These are phyloP conservation scores for Drepana arcuata DNA, from an alignment of 1,140 invertebrate species.

Conservation along the genomic window DNA sequence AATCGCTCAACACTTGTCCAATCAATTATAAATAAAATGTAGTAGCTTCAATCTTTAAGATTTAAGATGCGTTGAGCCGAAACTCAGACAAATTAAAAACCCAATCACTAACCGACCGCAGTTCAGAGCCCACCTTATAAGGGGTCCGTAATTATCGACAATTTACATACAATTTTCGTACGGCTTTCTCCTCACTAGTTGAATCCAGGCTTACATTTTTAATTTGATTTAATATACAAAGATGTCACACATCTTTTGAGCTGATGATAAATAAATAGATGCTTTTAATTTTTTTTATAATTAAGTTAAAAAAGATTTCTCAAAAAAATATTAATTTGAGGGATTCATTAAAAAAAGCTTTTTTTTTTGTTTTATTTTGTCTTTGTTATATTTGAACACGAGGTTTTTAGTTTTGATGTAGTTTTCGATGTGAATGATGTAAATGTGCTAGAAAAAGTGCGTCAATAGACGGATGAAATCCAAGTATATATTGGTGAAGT, in stretches of 20 bases:
- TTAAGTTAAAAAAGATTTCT: too few species aligned
- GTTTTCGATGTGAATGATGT: background rate
- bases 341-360: too few species aligned
- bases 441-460: background rate
- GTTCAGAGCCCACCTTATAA: constrained; percentile 43
- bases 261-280: background rate
- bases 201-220: background rate
- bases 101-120: constrained; percentile 45
- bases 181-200: constrained; percentile 36
- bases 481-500: constrained; percentile 41
- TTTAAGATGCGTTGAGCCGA: constrained; percentile 7
- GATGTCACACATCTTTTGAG: background rate
- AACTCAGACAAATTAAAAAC: constrained; percentile 48
- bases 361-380: background rate
- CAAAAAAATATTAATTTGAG: too few species aligned
- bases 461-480: background rate
- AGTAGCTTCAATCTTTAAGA: background rate
- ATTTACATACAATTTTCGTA: constrained; percentile 38
- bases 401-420: background rate
- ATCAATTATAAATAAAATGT: background rate
- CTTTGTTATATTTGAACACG: background rate
- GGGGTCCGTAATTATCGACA: constrained; percentile 45
- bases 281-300: background rate
- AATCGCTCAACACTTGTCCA: background rate
- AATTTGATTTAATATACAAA: constrained; percentile 4